Evolutionary conservation across 2,113 vertebrate species (phyloP), one percentile per base, ranked within the genome.

Genomic region (Shinisaurus crocodilurus): DNA sequence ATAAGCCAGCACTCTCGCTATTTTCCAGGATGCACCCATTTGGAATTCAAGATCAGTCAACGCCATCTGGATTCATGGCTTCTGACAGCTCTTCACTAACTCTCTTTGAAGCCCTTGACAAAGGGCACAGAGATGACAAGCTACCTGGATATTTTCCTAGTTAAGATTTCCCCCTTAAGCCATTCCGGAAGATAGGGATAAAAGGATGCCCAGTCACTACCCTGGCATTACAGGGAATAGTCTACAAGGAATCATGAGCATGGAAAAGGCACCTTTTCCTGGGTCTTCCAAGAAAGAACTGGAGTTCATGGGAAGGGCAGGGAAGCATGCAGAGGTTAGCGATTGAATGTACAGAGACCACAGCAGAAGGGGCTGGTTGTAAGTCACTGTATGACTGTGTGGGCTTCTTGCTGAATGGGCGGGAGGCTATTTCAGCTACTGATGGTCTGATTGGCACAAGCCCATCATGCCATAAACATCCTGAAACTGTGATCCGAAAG

Each of bases 61-160:
- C 70, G 43, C 27, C 91, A 93, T 93, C 95, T 1, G 0, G 93
- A 92, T 91, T 57, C 90, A 88, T 92, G 18, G 25, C 85, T 90
- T 89, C 82, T 83, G 83, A 92, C 88, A 89, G 82, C 80, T 83
- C 57, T 81, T 40, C 54, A 50, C 80, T 90, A 54, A 57, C 67
- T 34, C 57, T 83, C 88, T 84, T 72, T 86, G 76, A 91, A 82
- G 72, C 3, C 60, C 32, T 80, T 91, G 87, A 70, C 80, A 92
- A 94, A 91, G 87, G 48, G 60, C 91, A 92, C 77, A 90, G 89
- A 89, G 86, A 87, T 1, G 1, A 83, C 88, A 85, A 0, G 0
- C n/a, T 90, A 27, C 37, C 72, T 87, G 91, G 89, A 93, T 20
- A 75, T 0, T 0, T 65, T 91, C 92, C 82, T 90, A 92, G 75